Percentiles rank a stretch among this genome's conserved stretches.
These are phyloP conservation scores for Phyllotreta cruciferae DNA, from an alignment of 2,888 invertebrate species.

Conservation along the genomic window DNA sequence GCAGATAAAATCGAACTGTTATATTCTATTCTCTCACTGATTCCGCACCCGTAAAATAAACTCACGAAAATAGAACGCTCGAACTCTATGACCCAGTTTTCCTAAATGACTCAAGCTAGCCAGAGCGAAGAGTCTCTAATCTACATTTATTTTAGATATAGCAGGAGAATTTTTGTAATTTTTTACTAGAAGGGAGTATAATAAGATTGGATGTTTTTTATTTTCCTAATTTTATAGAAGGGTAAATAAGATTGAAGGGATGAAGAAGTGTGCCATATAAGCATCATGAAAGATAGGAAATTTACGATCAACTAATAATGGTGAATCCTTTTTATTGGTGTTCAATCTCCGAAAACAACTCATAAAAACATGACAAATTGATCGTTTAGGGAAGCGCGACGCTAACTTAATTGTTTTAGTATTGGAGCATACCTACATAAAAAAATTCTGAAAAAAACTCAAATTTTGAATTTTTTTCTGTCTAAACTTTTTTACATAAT, in stretches of 20 bases:
- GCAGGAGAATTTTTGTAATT: neutral
- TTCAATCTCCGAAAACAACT: conserved; percentile 32
- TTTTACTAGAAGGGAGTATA: neutral
- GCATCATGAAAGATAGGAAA: conserved; percentile 16
- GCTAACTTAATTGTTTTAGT: conserved; percentile 19
- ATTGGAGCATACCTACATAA: neutral
- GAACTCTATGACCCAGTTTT: conserved; percentile 38
- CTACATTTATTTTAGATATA: neutral
- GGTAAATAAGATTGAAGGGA: neutral
- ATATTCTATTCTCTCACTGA: conserved; percentile 11
- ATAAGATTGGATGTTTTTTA: neutral
- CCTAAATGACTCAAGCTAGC: conserved; percentile 17
- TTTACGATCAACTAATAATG: conserved; percentile 28
- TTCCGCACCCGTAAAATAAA: conserved; percentile 35
- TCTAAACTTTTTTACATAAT: too few species aligned
- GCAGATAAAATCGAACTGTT: conserved; percentile 10
- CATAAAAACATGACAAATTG: conserved; percentile 33
- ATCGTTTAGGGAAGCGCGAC: conserved; percentile 30
- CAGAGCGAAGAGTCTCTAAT: neutral
- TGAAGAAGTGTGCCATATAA: neutral
- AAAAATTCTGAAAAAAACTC: neutral
- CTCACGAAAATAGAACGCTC: conserved; percentile 33
- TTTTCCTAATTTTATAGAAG: conserved; percentile 1
- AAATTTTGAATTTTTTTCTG: too few species aligned
- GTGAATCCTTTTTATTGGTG: conserved; percentile 27